These are phyloP conservation scores for Rana temporaria DNA, from an alignment of 2,113 vertebrate genomes.

Conservation along the genomic window DNA sequence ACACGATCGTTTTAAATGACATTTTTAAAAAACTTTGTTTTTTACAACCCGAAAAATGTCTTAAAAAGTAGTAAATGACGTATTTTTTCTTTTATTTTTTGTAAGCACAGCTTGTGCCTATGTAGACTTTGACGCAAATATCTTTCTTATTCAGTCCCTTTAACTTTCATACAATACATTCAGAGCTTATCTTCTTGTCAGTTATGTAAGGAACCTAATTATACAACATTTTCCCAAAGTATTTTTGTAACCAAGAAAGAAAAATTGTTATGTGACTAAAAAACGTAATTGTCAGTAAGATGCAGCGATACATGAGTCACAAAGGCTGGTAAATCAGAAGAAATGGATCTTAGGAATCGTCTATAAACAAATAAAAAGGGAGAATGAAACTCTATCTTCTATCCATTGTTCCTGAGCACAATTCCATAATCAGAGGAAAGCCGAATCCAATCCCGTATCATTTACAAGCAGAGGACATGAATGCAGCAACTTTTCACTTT, in stretches of 20 bases:
- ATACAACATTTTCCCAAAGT: background rate
- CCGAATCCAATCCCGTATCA: conserved; percentile 1
- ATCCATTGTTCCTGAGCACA: conserved; percentile 32
- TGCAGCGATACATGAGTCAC: background rate
- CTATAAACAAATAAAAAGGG: conserved; percentile 20
- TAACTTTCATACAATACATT: background rate
- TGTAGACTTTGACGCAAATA: too few species aligned
- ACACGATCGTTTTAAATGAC: too few species aligned
- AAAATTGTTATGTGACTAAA: background rate
- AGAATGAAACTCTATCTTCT: conserved; percentile 4
- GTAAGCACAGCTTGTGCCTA: too few species aligned
- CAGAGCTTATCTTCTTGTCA: background rate
- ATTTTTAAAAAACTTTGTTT: too few species aligned
- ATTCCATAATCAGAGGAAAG: conserved; percentile 32
- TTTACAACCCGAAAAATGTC: too few species aligned
- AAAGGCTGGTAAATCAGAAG: conserved; percentile 19
- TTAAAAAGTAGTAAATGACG: too few species aligned
- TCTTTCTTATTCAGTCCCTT: too few species aligned
- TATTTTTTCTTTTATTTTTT: too few species aligned
- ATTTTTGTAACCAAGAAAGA: background rate
- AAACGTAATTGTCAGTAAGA: conserved; percentile 9
- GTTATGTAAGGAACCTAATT: background rate
- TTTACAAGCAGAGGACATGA: conserved; percentile 15
- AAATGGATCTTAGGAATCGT: background rate
- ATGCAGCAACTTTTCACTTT: background rate